Conservation (phyloP, 2,113 vertebrate genomes). For the Cyprinodon brontotheroides region DNA sequence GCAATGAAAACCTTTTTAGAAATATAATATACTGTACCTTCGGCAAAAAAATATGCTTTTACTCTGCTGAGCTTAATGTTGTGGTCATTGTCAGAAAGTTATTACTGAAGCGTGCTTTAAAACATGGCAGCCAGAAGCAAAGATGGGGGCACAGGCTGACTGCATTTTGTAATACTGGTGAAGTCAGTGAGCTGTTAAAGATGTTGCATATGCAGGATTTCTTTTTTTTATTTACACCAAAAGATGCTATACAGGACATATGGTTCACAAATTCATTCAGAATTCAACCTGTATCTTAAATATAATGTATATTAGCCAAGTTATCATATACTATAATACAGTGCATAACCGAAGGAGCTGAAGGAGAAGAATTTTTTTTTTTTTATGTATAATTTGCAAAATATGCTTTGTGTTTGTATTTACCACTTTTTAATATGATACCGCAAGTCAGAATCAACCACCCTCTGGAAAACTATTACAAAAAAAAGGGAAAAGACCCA, state of each 20-base stretch:
- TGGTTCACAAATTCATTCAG: not conserved
- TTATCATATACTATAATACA: not conserved
- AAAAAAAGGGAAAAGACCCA: too few species aligned
- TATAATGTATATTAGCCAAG: not conserved
- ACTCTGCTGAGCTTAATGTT: not conserved
- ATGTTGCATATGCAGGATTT: not conserved
- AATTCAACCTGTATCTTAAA: not conserved
- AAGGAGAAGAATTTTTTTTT: not conserved
- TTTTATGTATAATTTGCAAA: not conserved
- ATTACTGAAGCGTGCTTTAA: not conserved
- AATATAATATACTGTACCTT: conserved; percentile 16
- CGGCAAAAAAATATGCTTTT: conserved; percentile 12
- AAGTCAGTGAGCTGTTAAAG: not conserved
- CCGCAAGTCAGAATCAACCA: too few species aligned
- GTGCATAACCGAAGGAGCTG: not conserved
- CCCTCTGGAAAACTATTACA: too few species aligned
- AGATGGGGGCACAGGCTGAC: not conserved
- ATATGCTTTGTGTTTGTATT: not conserved
- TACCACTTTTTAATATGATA: not conserved
- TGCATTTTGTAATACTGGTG: not conserved
- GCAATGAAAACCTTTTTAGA: conserved; percentile 38
- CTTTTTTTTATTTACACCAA: not conserved
- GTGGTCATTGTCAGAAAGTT: not conserved
- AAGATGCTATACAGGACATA: not conserved
- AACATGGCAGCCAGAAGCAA: conserved; percentile 6